A percentile compares a stretch with the other conserved stretches of the same genome.
phyloP scores from a whole-genome alignment of 2,113 vertebrate species.

The Tursiops truncatus region DNA sequence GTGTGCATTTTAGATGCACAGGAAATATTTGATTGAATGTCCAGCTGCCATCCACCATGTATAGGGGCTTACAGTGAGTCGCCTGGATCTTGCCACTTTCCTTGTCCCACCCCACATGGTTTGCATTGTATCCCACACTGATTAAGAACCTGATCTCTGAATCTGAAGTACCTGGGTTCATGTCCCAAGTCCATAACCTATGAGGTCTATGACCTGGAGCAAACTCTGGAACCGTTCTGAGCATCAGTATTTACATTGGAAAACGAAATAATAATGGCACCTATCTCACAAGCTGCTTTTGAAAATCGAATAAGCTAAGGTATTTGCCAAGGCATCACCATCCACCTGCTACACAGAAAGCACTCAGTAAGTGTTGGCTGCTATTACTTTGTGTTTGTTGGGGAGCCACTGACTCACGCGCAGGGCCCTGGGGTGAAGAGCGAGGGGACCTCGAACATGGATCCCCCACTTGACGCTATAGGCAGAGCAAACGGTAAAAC shows the following conservation, averaged over 20 bases:
- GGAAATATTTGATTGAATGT: no score
- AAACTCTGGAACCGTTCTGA: neutral
- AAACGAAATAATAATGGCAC: neutral
- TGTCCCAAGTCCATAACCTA: neutral
- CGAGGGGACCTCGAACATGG: neutral
- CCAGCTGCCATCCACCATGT: neutral
- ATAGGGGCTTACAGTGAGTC: rapidly evolving
- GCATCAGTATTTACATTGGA: neutral
- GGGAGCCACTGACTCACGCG: neutral
- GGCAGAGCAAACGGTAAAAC: neutral
- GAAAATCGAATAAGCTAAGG: neutral
- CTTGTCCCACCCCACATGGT: rapidly evolving
- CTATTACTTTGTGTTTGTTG: neutral
- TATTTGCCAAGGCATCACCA: neutral
- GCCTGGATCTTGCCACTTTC: rapidly evolving
- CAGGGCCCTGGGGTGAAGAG: neutral
- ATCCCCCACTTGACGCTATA: rapidly evolving
- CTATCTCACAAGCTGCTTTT: neutral
- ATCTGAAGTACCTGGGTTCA: neutral
- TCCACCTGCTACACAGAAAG: rapidly evolving
- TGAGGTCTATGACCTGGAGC: neutral
- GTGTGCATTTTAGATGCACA: neutral
- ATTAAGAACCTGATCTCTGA: neutral
- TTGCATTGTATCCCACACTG: rapidly evolving
- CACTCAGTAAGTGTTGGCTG: neutral